These are phyloP conservation scores for Drosophila kanapiae DNA, from an alignment of 1,140 invertebrate genomes.

Conservation along the genomic window DNA sequence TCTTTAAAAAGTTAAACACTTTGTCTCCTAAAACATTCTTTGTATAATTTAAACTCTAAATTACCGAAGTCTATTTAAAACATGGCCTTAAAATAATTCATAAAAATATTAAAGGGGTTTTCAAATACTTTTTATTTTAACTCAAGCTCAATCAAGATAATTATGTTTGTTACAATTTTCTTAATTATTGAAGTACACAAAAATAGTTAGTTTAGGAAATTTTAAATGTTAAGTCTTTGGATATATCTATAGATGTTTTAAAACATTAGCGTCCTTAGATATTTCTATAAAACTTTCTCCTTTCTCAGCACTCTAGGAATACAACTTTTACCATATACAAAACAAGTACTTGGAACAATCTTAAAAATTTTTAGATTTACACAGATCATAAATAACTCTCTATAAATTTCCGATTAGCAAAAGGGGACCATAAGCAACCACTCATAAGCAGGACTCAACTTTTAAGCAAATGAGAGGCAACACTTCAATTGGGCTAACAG, in stretches of 20 bases:
- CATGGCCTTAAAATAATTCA: too few relatives aligned
- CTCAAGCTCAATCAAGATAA: not conserved
- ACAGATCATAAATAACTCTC: not conserved
- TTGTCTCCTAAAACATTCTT: not conserved
- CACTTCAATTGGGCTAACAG: constrained; percentile 17
- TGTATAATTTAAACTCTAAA: not conserved
- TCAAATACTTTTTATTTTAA: not conserved
- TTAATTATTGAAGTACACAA: too few relatives aligned
- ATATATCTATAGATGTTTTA: not conserved
- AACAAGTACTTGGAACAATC: not conserved
- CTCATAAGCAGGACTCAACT: constrained; percentile 5
- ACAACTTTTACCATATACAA: not conserved
- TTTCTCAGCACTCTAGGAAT: not conserved
- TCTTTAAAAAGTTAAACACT: not conserved
- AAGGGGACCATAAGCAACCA: not conserved
- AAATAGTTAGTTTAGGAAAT: too few relatives aligned
- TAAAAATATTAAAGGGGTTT: not conserved
- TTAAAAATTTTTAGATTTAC: not conserved
- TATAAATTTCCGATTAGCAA: not conserved
- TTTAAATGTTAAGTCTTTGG: too few relatives aligned
- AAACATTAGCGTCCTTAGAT: not conserved
- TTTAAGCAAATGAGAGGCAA: constrained; percentile 20
- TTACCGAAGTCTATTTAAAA: too few relatives aligned
- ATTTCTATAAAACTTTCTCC: not conserved
- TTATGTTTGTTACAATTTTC: not conserved